These are phyloP conservation scores for Oreochromis tanganicae DNA, from an alignment of 2,113 vertebrate species.

Conservation along the genomic window DNA sequence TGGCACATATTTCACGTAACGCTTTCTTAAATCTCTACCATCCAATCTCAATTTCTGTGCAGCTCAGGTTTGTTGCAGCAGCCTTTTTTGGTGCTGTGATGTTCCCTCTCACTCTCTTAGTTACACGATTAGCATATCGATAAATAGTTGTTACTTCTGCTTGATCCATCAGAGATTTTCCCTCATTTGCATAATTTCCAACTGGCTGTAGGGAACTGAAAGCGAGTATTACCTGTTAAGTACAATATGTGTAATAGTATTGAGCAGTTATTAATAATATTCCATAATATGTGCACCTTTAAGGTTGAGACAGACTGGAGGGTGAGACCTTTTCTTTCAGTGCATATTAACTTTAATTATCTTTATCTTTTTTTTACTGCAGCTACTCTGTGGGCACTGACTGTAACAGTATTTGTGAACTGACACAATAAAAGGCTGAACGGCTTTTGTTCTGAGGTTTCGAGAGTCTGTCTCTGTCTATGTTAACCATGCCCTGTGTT, in stretches of 20 bases:
- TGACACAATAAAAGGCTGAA: background rate
- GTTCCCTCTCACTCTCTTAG: background rate
- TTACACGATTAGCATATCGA: background rate
- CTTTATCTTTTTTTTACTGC: background rate
- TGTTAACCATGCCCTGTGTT: background rate
- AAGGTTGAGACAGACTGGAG: background rate
- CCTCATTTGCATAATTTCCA: background rate
- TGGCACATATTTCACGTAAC: background rate
- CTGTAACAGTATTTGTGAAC: background rate
- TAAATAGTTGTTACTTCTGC: background rate
- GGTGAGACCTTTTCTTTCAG: background rate
- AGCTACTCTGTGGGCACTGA: background rate
- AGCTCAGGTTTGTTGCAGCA: background rate
- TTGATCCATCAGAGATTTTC: background rate
- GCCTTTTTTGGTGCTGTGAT: background rate
- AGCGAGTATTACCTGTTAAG: background rate
- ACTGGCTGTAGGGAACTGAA: background rate
- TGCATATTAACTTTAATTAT: background rate
- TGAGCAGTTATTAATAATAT: background rate
- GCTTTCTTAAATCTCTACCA: background rate
- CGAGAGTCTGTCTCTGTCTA: background rate
- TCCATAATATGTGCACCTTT: background rate
- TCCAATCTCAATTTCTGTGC: background rate
- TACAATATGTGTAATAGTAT: background rate
- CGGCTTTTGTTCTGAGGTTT: background rate